Evolutionary conservation across 30 jellyfish, hydroid and myxozoan species (phyloP), one percentile per base, ranked within the genome.

Genomic region (Calvadosia cruxmelitensis): DNA sequence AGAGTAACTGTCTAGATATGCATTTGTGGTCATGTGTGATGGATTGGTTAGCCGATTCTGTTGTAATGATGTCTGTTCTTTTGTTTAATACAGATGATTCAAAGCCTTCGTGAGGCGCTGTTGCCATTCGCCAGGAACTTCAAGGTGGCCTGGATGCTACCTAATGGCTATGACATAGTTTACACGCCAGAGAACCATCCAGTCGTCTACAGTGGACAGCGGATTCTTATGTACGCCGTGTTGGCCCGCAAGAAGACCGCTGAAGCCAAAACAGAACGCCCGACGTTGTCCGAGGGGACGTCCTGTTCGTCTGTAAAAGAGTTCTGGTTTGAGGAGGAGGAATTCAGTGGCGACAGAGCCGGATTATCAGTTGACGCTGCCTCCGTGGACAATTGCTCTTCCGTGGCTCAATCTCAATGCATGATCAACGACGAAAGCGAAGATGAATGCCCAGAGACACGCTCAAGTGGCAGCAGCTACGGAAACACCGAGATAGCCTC

Each of bases 101-200:
- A 81, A 53, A 51, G 77, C 67, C 25, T 90, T 63, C 65, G 62
- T 27, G 62, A 29, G 1, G 94, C 95, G 12, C 20, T 81, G 51
- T 83, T 68, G 52, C 95, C 98, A 0, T 94, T 92, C 7, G 75
- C 82, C n/a, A 90, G 95, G 0, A 78, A 90, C 28, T 72, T 90
- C 25, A 91, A 90, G 25, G 98, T 88, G 26, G 72, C 98, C 10
- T 90, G 98, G 98, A 90, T 90, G 53, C 68, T 90, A 48, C 98
- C 98, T 0, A 95, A 90, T 63, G 98, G 95, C 0, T 90, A 81
- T 57, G 98, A 90, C 86, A 95, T 90, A 61, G 79, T 90, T 13
- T 90, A 81, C 69, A 90, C 98, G 20, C 98, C 98, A 25, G 98
- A 90, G 64, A 93, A 82, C 72, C 61, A 79, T 23, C 86, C 94